Evolutionary conservation across 2,797 vertebrate species (phyloP), one percentile per base, ranked within the genome.

Genomic region (Acropternis orthonyx): DNA sequence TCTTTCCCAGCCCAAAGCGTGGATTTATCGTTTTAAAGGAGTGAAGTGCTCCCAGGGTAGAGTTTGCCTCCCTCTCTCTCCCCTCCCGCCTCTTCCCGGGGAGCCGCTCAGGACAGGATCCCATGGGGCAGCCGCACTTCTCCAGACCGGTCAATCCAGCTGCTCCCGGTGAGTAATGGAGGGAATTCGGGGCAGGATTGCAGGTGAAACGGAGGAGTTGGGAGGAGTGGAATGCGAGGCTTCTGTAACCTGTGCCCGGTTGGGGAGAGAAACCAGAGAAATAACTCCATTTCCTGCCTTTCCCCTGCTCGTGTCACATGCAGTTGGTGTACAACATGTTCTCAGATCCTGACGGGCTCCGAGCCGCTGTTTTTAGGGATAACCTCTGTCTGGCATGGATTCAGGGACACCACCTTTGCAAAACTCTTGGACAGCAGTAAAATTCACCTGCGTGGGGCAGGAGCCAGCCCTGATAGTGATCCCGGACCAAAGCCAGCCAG

Each of bases 101-200:
- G 96, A 93, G 94, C 87, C 58, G 83, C 96, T 92, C 92, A 59
- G 96, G 59, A 16, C 56, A 92, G 94, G 83, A n/a, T 82, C 95
- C 56, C 39, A 98, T 98, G 98, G 97, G 98, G 91, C 98, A 98
- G 97, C 97, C 97, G 10, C 97, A 96, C 93, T 96, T 98, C 94
- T 98, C 98, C 12, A 97, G 98, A 96, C 97, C 98, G 91, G 97
- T 97, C 68, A 96, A 95, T 97, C 97, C 98, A 96, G 97, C 97
- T 97, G 96, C 95, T 76, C 61, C 73, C 2, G 98, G 98, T 98
- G 97, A 98, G 98, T 98, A 97, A 97, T 90, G 96, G 92, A 95
- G 97, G 96, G 83, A 88, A 87, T 24, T 4, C 3, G 92, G 59
- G 90, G 90, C 84, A 89, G 91, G 88, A 23, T 17, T 62, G 95